Base-by-base conservation (phyloP, 2,113 vertebrate genomes). In the Phylloscopus whistleri region DNA sequence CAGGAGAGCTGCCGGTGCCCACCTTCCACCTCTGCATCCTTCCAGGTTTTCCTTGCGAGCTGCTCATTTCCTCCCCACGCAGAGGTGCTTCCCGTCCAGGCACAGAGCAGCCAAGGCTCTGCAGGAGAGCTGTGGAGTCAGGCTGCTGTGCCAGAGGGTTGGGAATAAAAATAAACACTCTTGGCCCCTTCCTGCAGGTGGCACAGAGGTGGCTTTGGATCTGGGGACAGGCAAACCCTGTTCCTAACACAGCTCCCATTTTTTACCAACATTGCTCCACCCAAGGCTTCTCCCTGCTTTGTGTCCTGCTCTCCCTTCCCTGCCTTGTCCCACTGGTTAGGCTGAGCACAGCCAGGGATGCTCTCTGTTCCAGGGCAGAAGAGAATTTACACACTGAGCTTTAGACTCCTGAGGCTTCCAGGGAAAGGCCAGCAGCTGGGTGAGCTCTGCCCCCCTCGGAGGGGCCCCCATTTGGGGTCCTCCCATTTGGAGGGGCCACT, bases 11-110 rank as follows among this genome's bases (percentile, higher is more conserved):
- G 41, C 51, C 19, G 0, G 11, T 0, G 0, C 4, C 37, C 51
- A 1, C 37, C 30, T 4, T 2, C 5, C 69, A 74, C 51, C 58
- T 11, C 7, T 0, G 1, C 24, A 1, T 16, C 79, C 67, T 59
- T 30, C 46, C 49, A 0, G 4, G 4, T 6, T 18, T 27, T 16
- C 84, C 64, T 8, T 3, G 68, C 73, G 16, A 84, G 52, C 56
- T 0, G 18, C 52, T 84, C 16, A 0, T 49, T 39, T 48, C 87
- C 73, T 64, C n/a, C 84, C 28, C 21, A 0, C 23, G 0, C 23
- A 1, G 22, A 33, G 39, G 9, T 3, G 0, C 37, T 84, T 66
- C 86, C 77, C 17, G 12, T 20, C 52, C 3, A 4, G 67, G 67
- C 62, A 6, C 1, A 0, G 6, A 2, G 49, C 13, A 5, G 19